Evolutionary conservation across 2,888 invertebrate species (phyloP).

Genomic region (Escarpia spicata): DNA sequence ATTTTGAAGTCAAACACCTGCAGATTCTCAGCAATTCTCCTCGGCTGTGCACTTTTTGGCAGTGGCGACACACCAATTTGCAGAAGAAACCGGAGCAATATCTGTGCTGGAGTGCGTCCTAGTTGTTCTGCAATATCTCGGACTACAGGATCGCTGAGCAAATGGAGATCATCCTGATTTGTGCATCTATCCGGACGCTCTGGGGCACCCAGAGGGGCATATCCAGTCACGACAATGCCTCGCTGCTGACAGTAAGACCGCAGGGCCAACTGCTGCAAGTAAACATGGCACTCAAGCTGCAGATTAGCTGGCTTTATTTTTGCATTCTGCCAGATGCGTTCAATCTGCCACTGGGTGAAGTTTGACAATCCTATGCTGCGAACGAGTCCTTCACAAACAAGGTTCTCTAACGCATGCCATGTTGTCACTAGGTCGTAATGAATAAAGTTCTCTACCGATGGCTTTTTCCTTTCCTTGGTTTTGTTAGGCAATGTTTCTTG

Average conservation of each 20-base stretch:
- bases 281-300: conserved; percentile 31
- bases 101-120: conserved; percentile 17
- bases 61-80: conserved; percentile 19
- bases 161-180: not conserved
- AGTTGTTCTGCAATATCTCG: conserved; percentile 20
- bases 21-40: conserved; percentile 26
- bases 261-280: conserved; percentile 27
- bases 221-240: conserved; percentile 25
- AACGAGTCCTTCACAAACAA: not conserved
- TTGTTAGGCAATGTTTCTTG: not conserved
- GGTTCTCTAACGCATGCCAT: conserved; percentile 26
- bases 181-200: not conserved
- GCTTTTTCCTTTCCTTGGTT: not conserved
- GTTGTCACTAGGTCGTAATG: conserved; percentile 21
- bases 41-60: conserved; percentile 25
- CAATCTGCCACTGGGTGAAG: conserved; percentile 22
- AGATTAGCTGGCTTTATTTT: conserved; percentile 31
- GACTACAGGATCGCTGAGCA: conserved; percentile 27
- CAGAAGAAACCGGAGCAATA: conserved; percentile 25
- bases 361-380: conserved; percentile 29
- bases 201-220: conserved; percentile 27
- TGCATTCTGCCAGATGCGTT: conserved; percentile 17
- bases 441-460: not conserved
- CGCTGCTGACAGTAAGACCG: not conserved
- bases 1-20: conserved; percentile 7